Conservation (phyloP, 2,888 invertebrate genomes). For the Schizaphis graminum region DNA sequence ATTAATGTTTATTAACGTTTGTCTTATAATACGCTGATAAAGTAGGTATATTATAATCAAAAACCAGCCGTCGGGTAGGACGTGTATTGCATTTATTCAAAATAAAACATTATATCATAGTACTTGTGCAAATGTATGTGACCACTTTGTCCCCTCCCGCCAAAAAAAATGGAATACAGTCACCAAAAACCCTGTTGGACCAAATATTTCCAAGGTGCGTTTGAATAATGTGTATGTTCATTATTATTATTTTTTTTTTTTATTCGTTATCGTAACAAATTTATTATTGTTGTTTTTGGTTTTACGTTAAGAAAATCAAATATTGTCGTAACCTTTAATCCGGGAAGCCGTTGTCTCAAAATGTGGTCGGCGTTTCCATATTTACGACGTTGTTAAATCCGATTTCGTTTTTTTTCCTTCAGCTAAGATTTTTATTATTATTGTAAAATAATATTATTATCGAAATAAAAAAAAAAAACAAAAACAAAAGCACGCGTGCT, state of each 20-base stretch:
- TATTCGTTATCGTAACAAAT: not conserved
- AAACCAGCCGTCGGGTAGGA: not conserved
- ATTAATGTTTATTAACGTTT: not conserved
- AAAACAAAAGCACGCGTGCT: not conserved
- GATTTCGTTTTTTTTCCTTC: not conserved
- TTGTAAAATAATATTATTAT: not conserved
- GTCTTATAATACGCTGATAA: not conserved
- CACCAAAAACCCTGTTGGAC: not conserved
- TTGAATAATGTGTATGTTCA: not conserved
- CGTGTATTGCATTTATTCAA: not conserved
- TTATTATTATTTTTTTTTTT: not conserved
- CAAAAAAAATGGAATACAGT: not conserved
- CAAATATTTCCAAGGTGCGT: not conserved
- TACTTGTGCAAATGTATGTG: not conserved
- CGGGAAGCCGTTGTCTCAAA: not conserved
- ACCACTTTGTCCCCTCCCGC: not conserved
- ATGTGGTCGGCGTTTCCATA: conserved; percentile 1
- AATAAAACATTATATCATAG: not conserved
- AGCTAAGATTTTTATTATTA: not conserved
- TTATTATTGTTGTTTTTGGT: not conserved
- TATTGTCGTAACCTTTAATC: not conserved
- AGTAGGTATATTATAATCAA: not conserved
- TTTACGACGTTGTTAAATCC: not conserved
- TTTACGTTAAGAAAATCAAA: not conserved
- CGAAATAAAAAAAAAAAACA: not conserved